These are phyloP conservation scores for Porites divaricata DNA, from an alignment of 92 coral and sea anemone genomes.

Conservation along the genomic window DNA sequence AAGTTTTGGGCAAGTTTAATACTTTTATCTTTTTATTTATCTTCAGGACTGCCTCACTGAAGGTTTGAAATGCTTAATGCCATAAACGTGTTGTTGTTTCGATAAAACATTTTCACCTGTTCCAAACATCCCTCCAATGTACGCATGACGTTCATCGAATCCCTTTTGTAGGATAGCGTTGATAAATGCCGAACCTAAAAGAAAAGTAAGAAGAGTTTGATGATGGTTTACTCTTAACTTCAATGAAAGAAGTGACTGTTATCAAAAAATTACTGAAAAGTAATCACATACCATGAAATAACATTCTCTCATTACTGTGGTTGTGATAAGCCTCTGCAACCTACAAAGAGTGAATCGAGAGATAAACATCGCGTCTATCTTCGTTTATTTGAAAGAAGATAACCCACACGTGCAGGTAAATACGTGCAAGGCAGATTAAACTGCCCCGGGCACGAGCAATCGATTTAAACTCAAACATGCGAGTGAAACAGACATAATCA, in stretches of 20 bases:
- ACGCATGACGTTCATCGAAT: constrained; percentile 99
- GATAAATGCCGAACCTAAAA: constrained; percentile 92
- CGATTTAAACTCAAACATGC: too few species aligned
- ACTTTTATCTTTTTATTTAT: too few species aligned
- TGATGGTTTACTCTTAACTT: too few species aligned
- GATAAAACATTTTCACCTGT: constrained; percentile 68
- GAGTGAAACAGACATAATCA: too few species aligned
- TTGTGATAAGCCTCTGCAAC: constrained; percentile 96
- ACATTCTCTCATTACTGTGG: constrained; percentile 96
- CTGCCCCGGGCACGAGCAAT: too few species aligned
- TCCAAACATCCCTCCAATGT: constrained; percentile 99
- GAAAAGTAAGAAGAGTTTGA: neutral
- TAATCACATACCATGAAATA: constrained; percentile 85
- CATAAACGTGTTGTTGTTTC: neutral
- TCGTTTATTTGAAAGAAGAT: too few species aligned
- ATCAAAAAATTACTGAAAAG: neutral
- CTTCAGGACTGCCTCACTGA: too few species aligned
- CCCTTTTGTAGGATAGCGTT: constrained; percentile 98
- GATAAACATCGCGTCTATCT: constrained; percentile 77
- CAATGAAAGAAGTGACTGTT: too few species aligned
- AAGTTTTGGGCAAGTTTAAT: too few species aligned
- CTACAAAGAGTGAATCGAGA: constrained; percentile 32
- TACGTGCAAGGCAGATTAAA: too few species aligned
- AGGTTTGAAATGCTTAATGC: too few species aligned
- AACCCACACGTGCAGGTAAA: too few species aligned